Percentiles rank a stretch among this genome's conserved stretches.
Conservation (phyloP, 2,113 vertebrate genomes). For the Colius striatus region DNA sequence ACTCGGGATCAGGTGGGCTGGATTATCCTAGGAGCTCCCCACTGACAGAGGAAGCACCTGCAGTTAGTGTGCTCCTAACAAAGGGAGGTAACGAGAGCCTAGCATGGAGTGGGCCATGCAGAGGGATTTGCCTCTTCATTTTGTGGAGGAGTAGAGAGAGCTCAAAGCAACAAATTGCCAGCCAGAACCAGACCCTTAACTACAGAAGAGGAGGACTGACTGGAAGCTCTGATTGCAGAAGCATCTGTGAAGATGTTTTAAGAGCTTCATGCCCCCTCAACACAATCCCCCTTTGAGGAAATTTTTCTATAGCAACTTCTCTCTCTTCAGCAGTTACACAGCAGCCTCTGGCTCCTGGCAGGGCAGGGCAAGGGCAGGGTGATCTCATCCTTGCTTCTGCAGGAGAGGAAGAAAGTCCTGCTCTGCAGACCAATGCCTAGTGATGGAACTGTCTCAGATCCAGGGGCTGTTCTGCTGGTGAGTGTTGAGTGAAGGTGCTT, state of each 20-base stretch:
- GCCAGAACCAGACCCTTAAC: conserved; percentile 37
- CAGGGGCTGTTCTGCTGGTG: not conserved
- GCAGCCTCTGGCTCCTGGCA: not conserved
- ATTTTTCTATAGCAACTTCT: not conserved
- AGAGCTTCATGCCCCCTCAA: conserved; percentile 7
- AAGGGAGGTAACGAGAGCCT: not conserved
- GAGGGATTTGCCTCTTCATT: not conserved
- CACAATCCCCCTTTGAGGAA: not conserved
- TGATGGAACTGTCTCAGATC: not conserved
- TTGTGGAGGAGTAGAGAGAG: not conserved
- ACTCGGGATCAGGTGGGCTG: not conserved
- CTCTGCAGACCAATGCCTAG: not conserved
- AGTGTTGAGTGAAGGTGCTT: not conserved
- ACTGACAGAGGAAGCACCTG: not conserved
- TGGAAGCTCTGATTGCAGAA: conserved; percentile 59
- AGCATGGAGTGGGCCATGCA: not conserved
- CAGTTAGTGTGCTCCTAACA: not conserved
- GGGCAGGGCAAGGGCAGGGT: not conserved
- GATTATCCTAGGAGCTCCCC: not conserved
- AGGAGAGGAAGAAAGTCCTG: not conserved
- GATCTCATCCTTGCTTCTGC: not conserved
- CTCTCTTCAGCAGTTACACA: not conserved
- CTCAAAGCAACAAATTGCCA: conserved; percentile 33
- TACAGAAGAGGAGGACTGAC: conserved; percentile 23
- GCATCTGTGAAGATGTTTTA: conserved; percentile 45